Evolutionary conservation across 2,888 invertebrate genomes (phyloP).

Genomic region (Synergus japonicus): DNA sequence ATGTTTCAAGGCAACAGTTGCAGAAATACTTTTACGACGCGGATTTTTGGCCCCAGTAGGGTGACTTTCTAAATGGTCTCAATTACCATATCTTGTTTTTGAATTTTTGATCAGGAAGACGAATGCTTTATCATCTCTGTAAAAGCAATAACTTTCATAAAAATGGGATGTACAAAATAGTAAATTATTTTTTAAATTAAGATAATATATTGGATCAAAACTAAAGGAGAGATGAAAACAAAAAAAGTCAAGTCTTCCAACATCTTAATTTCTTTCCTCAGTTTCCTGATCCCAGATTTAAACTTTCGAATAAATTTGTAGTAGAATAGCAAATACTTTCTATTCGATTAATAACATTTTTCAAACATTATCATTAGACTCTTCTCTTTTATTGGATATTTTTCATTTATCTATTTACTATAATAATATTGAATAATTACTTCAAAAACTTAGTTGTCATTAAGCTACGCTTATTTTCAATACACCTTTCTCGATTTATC

Average conservation of each 20-base stretch:
- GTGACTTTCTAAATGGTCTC: slow-evolving; percentile 37
- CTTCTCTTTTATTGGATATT: neutral
- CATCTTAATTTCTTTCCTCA: neutral
- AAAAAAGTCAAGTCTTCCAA: neutral
- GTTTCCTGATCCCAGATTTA: slow-evolving; percentile 1
- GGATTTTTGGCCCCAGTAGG: slow-evolving; percentile 35
- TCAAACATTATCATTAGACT: neutral
- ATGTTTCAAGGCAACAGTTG: slow-evolving; percentile 39
- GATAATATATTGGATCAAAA: neutral
- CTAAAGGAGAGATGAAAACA: neutral
- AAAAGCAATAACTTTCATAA: neutral
- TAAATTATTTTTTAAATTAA: neutral
- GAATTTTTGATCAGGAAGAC: slow-evolving; percentile 26
- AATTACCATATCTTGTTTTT: slow-evolving; percentile 29
- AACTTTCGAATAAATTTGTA: neutral
- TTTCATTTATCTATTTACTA: neutral
- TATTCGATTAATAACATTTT: neutral
- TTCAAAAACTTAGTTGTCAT: neutral
- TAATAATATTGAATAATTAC: neutral
- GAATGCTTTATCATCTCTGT: neutral
- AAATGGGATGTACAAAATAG: neutral
- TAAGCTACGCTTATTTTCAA: neutral
- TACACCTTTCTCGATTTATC: neutral
- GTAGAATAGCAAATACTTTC: neutral
- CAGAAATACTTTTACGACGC: slow-evolving; percentile 31